Evolutionary conservation across 2,888 invertebrate genomes (phyloP).

Genomic region (Drosophila anceps): DNA sequence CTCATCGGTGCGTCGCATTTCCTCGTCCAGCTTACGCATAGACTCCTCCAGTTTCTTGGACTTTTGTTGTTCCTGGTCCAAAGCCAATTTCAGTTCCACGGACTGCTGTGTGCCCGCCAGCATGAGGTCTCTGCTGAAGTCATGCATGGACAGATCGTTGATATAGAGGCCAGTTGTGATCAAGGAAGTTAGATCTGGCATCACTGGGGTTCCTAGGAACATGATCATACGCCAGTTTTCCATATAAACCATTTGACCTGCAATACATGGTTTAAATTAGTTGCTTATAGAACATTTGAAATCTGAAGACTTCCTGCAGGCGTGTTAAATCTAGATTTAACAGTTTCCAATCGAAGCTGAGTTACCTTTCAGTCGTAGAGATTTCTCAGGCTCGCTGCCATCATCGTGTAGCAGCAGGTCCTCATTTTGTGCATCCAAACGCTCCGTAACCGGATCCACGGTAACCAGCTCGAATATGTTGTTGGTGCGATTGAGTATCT

Average conservation of each 20-base stretch:
- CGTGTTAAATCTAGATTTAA: not conserved
- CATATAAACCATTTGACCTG: slow-evolving; percentile 99
- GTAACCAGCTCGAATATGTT: slow-evolving; percentile 98
- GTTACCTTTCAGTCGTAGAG: slow-evolving; percentile 92
- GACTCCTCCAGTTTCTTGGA: slow-evolving; percentile 98
- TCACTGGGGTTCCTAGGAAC: slow-evolving; percentile 97
- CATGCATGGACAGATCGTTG: slow-evolving; percentile 99
- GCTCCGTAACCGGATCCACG: slow-evolving; percentile 93
- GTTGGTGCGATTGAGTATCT: slow-evolving; percentile 98
- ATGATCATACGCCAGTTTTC: slow-evolving; percentile 99
- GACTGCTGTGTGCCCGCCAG: slow-evolving; percentile 98
- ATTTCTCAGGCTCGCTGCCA: slow-evolving; percentile 90
- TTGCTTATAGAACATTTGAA: not conserved
- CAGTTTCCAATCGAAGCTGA: not conserved
- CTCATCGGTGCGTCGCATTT: slow-evolving; percentile 98
- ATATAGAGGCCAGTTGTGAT: slow-evolving; percentile 97
- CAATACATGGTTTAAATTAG: not conserved
- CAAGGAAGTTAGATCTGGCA: slow-evolving; percentile 97
- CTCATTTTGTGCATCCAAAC: slow-evolving; percentile 87
- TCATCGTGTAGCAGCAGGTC: slow-evolving; percentile 86
- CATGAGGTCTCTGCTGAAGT: slow-evolving; percentile 98
- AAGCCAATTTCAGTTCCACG: slow-evolving; percentile 96
- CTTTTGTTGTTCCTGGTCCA: slow-evolving; percentile 98
- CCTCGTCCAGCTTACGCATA: slow-evolving; percentile 97
- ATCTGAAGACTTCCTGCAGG: too few species aligned